Evolutionary conservation across 1,140 invertebrate genomes (phyloP), one percentile per base, ranked within the genome.

Genomic region (Subanguina moxae): DNA sequence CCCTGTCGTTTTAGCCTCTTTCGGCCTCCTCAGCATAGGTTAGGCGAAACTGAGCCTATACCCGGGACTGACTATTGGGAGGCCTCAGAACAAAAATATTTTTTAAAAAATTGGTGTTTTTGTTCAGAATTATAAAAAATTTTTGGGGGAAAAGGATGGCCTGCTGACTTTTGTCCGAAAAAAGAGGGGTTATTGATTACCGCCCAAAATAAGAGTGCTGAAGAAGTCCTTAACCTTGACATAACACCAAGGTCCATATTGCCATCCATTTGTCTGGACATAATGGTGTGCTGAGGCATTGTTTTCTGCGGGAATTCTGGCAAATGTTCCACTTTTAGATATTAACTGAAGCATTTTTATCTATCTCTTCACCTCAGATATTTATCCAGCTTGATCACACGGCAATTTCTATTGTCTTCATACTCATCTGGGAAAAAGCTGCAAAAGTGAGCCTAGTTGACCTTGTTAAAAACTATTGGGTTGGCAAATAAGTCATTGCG

Each of bases 361-460:
- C 11, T 38, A 38, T 38, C 11, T 38, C 32, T 38, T 38, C 32
- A 38, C 32, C 52, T 30, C 58, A 5, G 3, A 45, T 61, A 61
- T 30, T n/a, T 28, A 61, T 61, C 42, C 28, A 61, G 17, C 17
- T 30, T 30, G 27, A 61, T 61, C 28, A 19, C n/a, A 21, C 58
- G 58, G 17, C 58, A 61, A 32, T 61, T 19, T 5, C n/a, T 23
- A 28, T 61, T 19, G 19, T 61, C 7, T n/a, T 28, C 58, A 45
- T 61, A 61, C 58, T 61, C 58, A 21, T 61, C 58, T n/a, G 58
- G 19, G 38, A 61, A 61, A 28, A 61, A 61, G 58, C 58, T 61
- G 17, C 15, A 32, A 45, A 61, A 61, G 7, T 7, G n/a, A 3
- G 8, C 19, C 19, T 3, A 45, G 15, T 23, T 61, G 58, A 21